Evolutionary conservation across 2,797 vertebrate species (phyloP).

Genomic region (Champsocephalus esox): DNA sequence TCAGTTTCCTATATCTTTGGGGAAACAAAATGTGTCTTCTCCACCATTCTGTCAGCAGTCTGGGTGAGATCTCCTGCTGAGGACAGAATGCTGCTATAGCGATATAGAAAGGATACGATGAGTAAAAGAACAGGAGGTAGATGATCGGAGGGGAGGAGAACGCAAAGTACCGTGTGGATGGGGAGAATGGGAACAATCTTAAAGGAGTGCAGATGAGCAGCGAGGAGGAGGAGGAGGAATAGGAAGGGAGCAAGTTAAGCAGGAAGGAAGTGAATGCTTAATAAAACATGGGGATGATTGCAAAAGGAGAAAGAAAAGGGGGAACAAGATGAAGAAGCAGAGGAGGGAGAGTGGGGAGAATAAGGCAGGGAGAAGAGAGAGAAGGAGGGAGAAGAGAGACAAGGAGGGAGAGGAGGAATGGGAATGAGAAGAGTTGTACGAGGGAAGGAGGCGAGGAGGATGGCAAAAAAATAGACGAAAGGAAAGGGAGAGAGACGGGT

Average conservation of each 20-base stretch:
- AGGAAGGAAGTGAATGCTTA: not conserved
- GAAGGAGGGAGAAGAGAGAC: constrained; percentile 13
- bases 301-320: not conserved
- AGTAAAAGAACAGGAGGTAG: constrained; percentile 13
- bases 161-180: not conserved
- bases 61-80: constrained; percentile 24
- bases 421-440: constrained; percentile 12
- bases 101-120: constrained; percentile 14
- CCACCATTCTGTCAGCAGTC: constrained; percentile 6
- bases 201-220: constrained; percentile 15
- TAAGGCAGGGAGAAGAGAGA: not conserved
- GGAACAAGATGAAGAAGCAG: not conserved
- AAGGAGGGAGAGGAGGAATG: constrained; percentile 13
- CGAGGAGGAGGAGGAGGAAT: not conserved
- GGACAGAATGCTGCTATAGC: constrained; percentile 3
- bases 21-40: constrained; percentile 22
- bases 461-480: constrained; percentile 35
- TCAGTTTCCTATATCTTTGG: constrained; percentile 6
- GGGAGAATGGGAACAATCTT: not conserved
- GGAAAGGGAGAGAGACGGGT: constrained; percentile 35
- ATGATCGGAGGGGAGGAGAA: constrained; percentile 14
- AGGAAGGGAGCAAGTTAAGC: not conserved
- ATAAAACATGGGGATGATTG: not conserved
- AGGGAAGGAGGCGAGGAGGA: constrained; percentile 21
- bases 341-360: not conserved